phyloP scores from a whole-genome alignment of 2,113 vertebrate species.

The human (Homo sapiens) region GRCh38 chr20:57448001-57448500 shows the following conservation, averaged over 20 bases:
- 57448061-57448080: neutral
- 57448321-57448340: neutral
- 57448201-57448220: too few species aligned
- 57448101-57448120: neutral
- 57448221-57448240: neutral
- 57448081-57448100: neutral
- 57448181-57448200: neutral
- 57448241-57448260: too few species aligned
- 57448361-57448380: neutral
- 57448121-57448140: neutral
- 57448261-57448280: neutral
- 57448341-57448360: neutral
- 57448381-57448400: neutral
- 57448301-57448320: neutral
- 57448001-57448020: neutral
- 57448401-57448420: neutral
- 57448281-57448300: neutral
- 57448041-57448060: neutral
- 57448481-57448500: neutral
- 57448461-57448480: neutral
- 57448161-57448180: neutral
- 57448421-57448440: neutral
- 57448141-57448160: neutral
- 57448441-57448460: neutral
- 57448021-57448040: too few species aligned